phyloP scores from a whole-genome alignment of 2,888 invertebrate species.

The Neoascia interrupta region DNA sequence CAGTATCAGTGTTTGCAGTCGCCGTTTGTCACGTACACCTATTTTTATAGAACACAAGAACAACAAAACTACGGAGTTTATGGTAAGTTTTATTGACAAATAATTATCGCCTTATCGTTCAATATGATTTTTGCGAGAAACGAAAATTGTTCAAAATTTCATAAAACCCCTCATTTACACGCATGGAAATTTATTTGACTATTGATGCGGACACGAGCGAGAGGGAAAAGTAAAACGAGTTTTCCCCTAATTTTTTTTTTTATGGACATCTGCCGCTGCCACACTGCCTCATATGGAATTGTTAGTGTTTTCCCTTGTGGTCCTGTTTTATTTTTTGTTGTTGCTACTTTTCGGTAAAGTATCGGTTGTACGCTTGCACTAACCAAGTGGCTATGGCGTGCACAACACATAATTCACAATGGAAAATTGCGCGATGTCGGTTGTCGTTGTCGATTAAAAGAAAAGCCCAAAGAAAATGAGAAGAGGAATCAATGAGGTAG shows the following conservation, averaged over 20 bases:
- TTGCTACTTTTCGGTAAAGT: slow-evolving; percentile 12
- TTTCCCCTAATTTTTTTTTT: slow-evolving; percentile 40
- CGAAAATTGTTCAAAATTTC: neutral
- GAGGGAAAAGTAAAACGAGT: slow-evolving; percentile 19
- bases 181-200: neutral
- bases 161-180: neutral
- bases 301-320: slow-evolving; percentile 28
- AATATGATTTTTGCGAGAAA: neutral
- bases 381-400: too few relatives aligned
- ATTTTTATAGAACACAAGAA: slow-evolving; percentile 37
- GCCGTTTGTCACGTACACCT: slow-evolving; percentile 68
- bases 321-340: slow-evolving; percentile 6
- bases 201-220: neutral
- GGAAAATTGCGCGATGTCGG: slow-evolving; percentile 31
- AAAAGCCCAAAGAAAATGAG: slow-evolving; percentile 9
- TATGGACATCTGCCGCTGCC: slow-evolving; percentile 46
- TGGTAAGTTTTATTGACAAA: slow-evolving; percentile 57
- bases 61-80: slow-evolving; percentile 39
- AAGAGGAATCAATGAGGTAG: slow-evolving; percentile 16
- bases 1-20: slow-evolving; percentile 49
- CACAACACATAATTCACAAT: slow-evolving; percentile 46
- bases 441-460: neutral
- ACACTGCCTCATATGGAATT: too few relatives aligned
- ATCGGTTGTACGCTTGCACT: slow-evolving; percentile 7
- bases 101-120: slow-evolving; percentile 2